Evolutionary conservation across 2,888 invertebrate genomes (phyloP).

Genomic region (Hartigia nigra): DNA sequence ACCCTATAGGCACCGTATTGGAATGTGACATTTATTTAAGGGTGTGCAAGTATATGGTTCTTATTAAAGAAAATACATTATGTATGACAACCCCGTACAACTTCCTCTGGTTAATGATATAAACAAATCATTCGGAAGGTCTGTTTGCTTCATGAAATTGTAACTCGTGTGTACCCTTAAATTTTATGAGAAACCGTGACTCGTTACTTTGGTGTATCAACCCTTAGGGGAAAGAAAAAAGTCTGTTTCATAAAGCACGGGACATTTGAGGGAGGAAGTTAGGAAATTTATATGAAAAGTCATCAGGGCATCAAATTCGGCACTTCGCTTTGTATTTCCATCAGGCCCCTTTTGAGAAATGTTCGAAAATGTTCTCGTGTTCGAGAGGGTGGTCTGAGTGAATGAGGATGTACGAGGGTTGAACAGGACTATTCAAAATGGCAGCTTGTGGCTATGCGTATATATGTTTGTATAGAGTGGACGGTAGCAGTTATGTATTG

Average conservation of each 20-base stretch:
- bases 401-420: not conserved
- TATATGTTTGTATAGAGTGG: not conserved
- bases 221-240: not conserved
- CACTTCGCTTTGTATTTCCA: not conserved
- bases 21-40: not conserved
- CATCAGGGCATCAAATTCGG: not conserved
- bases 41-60: not conserved
- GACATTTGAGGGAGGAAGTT: not conserved
- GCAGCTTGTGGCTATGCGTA: not conserved
- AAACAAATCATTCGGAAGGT: not conserved
- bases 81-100: not conserved
- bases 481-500: slow-evolving; percentile 4
- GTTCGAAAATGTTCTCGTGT: not conserved
- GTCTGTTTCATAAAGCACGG: not conserved
- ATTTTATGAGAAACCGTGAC: not conserved
- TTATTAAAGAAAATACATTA: not conserved
- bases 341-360: not conserved
- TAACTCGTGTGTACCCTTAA: not conserved
- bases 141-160: not conserved
- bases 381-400: not conserved
- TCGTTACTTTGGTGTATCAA: not conserved
- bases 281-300: not conserved
- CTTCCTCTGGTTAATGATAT: not conserved
- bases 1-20: not conserved
- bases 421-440: not conserved